phyloP scores from a whole-genome alignment of 2,888 invertebrate species.

The Aquatica leii region DNA sequence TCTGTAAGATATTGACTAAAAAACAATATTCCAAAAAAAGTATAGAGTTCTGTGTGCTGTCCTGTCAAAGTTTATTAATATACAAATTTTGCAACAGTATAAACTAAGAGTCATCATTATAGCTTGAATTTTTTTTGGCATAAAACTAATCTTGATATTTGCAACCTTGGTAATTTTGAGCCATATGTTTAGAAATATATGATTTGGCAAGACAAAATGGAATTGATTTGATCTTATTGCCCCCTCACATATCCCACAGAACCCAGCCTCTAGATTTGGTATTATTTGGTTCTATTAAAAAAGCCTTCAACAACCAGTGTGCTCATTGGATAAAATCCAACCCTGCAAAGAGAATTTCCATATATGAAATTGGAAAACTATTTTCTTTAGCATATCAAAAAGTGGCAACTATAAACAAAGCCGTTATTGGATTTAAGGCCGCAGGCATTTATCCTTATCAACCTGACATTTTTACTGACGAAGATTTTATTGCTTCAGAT shows the following conservation, averaged over 20 bases:
- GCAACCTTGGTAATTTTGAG: too few relatives aligned
- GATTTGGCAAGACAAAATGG: neutral
- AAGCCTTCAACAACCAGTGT: neutral
- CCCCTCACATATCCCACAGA: neutral
- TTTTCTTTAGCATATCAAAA: neutral
- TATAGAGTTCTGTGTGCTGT: too few relatives aligned
- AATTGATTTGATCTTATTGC: neutral
- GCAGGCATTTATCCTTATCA: neutral
- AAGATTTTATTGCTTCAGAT: neutral
- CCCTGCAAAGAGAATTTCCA: too few relatives aligned
- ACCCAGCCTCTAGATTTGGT: neutral
- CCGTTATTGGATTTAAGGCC: neutral
- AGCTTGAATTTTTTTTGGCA: neutral
- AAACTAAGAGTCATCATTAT: too few relatives aligned
- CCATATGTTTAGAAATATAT: neutral
- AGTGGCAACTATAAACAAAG: slow-evolving; percentile 4
- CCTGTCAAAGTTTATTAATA: too few relatives aligned
- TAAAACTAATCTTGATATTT: neutral
- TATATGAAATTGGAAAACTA: neutral
- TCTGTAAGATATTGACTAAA: too few relatives aligned
- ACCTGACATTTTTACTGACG: neutral
- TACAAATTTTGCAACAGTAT: too few relatives aligned
- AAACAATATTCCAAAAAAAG: neutral
- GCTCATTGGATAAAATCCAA: neutral
- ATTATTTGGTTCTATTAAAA: neutral